Percentiles rank a stretch among this genome's conserved stretches.
phyloP scores from a whole-genome alignment of 1,140 invertebrate species.

The Pogonus chalceus region DNA sequence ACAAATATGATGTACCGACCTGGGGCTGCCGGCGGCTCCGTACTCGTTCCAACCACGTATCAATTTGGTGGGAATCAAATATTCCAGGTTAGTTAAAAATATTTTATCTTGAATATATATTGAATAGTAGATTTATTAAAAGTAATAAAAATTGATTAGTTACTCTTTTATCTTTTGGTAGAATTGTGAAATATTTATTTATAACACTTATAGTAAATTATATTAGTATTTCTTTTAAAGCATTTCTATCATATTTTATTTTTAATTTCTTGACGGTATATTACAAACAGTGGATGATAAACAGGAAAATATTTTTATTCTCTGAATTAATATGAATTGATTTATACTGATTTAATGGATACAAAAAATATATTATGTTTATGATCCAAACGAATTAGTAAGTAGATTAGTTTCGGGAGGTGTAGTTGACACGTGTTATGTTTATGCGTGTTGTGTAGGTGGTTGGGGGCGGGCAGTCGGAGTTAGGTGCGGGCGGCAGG shows the following conservation, averaged over 20 bases:
- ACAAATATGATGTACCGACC: conserved; percentile 27
- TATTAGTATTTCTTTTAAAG: not conserved
- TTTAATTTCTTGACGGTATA: too few relatives aligned
- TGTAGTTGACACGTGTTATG: not conserved
- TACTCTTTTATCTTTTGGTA: conserved; percentile 5
- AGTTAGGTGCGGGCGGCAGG: conserved; percentile 32
- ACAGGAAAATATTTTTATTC: too few relatives aligned
- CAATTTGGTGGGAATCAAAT: conserved; percentile 49
- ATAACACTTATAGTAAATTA: not conserved
- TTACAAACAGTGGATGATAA: too few relatives aligned
- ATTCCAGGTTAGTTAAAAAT: conserved; percentile 44
- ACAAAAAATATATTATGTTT: too few relatives aligned
- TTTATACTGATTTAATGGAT: too few relatives aligned
- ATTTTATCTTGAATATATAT: conserved; percentile 1
- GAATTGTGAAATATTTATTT: not conserved
- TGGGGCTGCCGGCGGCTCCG: conserved; percentile 40
- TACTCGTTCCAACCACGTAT: conserved; percentile 48
- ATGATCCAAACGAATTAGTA: too few relatives aligned
- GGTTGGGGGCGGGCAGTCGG: conserved; percentile 29
- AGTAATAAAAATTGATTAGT: not conserved
- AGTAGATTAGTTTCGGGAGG: not conserved
- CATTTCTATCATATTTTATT: conserved; percentile 1
- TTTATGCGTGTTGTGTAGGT: conserved; percentile 27
- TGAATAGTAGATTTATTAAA: conserved; percentile 4
- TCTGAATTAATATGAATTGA: too few relatives aligned